Base-by-base conservation (phyloP, 2,113 vertebrate species). In the Xyliphius kryptos region DNA sequence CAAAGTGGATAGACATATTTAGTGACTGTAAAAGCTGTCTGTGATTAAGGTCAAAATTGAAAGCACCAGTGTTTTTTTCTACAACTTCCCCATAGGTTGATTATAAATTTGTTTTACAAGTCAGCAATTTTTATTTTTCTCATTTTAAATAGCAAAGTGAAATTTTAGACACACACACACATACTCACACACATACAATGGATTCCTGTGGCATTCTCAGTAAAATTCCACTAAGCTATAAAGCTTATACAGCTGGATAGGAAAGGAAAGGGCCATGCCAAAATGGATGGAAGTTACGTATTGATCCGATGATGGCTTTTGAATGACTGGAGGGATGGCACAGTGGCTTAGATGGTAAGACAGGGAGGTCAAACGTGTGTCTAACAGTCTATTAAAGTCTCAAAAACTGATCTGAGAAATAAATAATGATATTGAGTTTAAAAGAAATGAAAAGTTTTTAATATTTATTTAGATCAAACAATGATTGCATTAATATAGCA, bases 221-320 rank as follows among this genome's bases (percentile, higher is more conserved):
- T 66, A 65, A 62, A 53, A 61, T 63, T 70, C 67, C 61, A 41
- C 56, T 49, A 51, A 49, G 37, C 37, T 37, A 41, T 67, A 71
- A 68, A 47, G 41, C 37, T 26, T 60, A 21, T 43, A 19, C 8
- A 68, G 61, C 62, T 62, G 43, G 26, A 26, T 19, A 37, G 38
- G 70, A 61, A 51, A 21, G 52, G 38, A 62, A 38, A 40, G 43
- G 44, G 22, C 13, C 22, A 13, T 5, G 26, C 57, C 21, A 51
- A 63, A 56, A 16, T 2, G 41, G 32, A 59, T 62, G 58, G 47
- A 58, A 54, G 53, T 53, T 43, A 66, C 52, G 41, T 64, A 47
- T 17, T 22, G 32, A 17, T 56, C 53, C n/a, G 22, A 15, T 15
- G 43, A 56, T 46, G 19, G 53, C 53, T 26, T 20, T 21, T 17